Percentiles rank a stretch among this genome's conserved stretches.
Conservation (phyloP, 1,140 invertebrate species). For the Idris sp. region DNA sequence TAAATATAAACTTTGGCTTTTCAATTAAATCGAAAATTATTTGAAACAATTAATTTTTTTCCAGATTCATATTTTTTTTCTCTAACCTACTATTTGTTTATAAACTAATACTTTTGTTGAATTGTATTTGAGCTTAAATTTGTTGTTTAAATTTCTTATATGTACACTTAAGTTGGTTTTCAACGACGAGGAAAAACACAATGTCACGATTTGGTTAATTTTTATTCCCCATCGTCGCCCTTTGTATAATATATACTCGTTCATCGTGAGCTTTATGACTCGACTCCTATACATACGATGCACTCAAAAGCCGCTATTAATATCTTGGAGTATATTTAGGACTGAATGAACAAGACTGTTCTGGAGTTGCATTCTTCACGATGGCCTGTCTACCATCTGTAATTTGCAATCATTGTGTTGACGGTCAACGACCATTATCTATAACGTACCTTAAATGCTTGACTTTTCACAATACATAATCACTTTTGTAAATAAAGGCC, state of each 20-base stretch:
- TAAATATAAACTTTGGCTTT: no score
- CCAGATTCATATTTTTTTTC: no score
- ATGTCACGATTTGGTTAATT: constrained; percentile 22
- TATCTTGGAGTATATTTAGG: constrained; percentile 74
- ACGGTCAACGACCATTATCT: constrained; percentile 45
- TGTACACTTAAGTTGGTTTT: no score
- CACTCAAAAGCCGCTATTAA: constrained; percentile 68
- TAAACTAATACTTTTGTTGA: no score
- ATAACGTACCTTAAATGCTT: constrained; percentile 23
- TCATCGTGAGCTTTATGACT: constrained; percentile 37
- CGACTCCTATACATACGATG: constrained; percentile 54
- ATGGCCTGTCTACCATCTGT: constrained; percentile 65
- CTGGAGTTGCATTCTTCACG: constrained; percentile 58
- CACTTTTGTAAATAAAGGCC: no score
- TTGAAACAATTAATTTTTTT: no score
- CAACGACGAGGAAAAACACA: no score
- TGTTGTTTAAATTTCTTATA: no score
- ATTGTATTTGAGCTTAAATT: no score
- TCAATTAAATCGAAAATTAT: no score
- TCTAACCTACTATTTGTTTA: no score
- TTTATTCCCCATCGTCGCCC: constrained; percentile 33
- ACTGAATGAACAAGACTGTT: constrained; percentile 71
- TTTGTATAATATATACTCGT: constrained; percentile 20
- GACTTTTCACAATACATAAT: no score
- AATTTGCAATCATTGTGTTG: constrained; percentile 51